phyloP scores from a whole-genome alignment of 2,888 invertebrate genomes.

The Apocheima hispidaria region DNA sequence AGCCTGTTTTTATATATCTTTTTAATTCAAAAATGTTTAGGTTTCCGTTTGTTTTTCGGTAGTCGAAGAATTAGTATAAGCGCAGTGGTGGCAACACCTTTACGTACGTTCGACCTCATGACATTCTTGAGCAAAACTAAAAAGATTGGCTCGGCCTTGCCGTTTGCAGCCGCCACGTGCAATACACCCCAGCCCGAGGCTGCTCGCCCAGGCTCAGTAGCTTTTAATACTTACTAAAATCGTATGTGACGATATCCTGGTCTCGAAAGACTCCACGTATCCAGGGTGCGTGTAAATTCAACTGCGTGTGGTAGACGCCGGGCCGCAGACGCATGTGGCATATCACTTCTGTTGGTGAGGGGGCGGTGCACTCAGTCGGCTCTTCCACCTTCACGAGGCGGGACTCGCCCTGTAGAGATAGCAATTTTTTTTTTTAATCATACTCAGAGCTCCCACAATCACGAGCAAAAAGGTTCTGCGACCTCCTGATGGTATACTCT shows the following conservation, averaged over 20 bases:
- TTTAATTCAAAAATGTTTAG: too few species aligned
- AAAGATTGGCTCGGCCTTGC: not conserved
- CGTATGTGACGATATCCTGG: slow-evolving; percentile 11
- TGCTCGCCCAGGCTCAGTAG: not conserved
- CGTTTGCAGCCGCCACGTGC: not conserved
- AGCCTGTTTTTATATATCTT: too few species aligned
- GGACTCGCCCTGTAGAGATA: not conserved
- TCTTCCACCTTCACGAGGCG: not conserved
- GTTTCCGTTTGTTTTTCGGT: too few species aligned
- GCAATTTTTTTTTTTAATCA: too few species aligned
- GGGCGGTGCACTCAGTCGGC: not conserved
- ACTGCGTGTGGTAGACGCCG: slow-evolving; percentile 48
- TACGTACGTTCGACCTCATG: not conserved
- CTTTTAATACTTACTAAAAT: slow-evolving; percentile 51
- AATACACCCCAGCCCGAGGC: not conserved
- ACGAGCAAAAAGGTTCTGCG: too few species aligned
- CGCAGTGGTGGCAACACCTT: not conserved
- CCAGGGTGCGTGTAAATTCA: slow-evolving; percentile 62
- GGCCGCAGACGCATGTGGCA: slow-evolving; percentile 44
- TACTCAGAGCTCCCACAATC: too few species aligned
- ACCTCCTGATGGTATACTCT: too few species aligned
- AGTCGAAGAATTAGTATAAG: too few species aligned
- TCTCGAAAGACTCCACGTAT: slow-evolving; percentile 34
- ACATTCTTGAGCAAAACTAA: slow-evolving; percentile 1
- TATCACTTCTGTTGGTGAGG: slow-evolving; percentile 25